These are phyloP conservation scores for Trissolcus japonicus DNA, from an alignment of 2,888 invertebrate species.

Conservation along the genomic window DNA sequence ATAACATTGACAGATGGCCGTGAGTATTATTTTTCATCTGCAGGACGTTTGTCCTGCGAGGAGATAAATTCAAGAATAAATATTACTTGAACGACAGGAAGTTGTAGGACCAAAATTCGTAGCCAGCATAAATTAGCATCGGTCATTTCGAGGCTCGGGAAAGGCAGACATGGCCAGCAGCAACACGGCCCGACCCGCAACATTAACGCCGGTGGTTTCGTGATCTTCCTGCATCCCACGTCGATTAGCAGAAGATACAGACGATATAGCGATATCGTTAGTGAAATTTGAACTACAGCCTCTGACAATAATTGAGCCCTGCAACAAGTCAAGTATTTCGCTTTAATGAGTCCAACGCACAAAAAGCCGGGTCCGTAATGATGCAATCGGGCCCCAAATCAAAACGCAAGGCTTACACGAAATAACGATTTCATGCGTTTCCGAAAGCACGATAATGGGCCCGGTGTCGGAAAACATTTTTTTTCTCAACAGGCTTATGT, in stretches of 20 bases:
- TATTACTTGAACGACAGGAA: conserved; percentile 84
- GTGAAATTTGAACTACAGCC: conserved; percentile 82
- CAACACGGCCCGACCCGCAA: conserved; percentile 82
- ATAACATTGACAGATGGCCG: conserved; percentile 14
- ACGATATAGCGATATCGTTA: conserved; percentile 84
- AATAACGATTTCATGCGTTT: conserved; percentile 35
- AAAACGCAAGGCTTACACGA: conserved; percentile 21
- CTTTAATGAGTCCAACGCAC: conserved; percentile 46
- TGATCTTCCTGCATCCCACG: conserved; percentile 73
- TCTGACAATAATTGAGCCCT: conserved; percentile 82
- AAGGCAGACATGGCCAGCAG: conserved; percentile 83
- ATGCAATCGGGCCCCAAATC: conserved; percentile 41
- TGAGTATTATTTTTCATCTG: conserved; percentile 9
- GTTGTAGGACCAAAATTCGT: conserved; percentile 81
- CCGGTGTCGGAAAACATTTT: conserved; percentile 11
- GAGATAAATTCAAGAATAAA: conserved; percentile 41
- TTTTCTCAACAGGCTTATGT: neutral
- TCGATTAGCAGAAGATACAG: conserved; percentile 82
- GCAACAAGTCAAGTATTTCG: conserved; percentile 38
- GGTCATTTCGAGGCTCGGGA: conserved; percentile 70
- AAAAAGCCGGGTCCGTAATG: conserved; percentile 37
- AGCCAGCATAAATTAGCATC: conserved; percentile 72
- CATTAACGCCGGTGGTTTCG: conserved; percentile 79
- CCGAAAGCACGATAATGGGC: conserved; percentile 33
- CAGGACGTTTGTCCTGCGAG: neutral